These are phyloP conservation scores for Spongia lamella DNA, from an alignment of 37 sponge, comb jelly and placozoan species.

Conservation along the genomic window DNA sequence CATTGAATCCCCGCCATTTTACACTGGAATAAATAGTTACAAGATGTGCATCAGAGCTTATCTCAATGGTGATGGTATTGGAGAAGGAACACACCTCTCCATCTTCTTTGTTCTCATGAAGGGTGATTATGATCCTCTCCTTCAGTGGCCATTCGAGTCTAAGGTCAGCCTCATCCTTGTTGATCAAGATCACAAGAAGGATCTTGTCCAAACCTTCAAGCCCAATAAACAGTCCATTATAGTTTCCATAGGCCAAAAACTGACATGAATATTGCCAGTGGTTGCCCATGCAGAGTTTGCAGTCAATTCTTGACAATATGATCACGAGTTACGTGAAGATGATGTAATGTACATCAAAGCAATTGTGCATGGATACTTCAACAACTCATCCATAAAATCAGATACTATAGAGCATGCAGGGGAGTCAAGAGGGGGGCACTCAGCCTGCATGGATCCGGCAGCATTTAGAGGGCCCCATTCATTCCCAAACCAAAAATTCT, in stretches of 20 bases:
- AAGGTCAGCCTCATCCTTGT: too few relatives aligned
- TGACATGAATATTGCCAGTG: too few relatives aligned
- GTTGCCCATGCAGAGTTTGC: conserved; percentile 67
- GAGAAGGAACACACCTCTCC: conserved; percentile 65
- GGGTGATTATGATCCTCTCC: too few relatives aligned
- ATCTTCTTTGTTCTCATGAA: conserved; percentile 86
- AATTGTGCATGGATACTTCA: too few relatives aligned
- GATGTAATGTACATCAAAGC: conserved; percentile 69
- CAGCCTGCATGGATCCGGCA: too few relatives aligned
- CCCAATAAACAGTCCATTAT: conserved; percentile 33
- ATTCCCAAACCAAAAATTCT: too few relatives aligned
- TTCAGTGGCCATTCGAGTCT: too few relatives aligned
- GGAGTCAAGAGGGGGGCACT: too few relatives aligned
- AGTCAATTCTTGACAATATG: conserved; percentile 37
- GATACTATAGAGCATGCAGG: too few relatives aligned
- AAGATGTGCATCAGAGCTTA: too few relatives aligned
- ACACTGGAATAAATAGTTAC: conserved; percentile 75
- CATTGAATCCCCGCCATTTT: conserved; percentile 81
- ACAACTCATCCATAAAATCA: too few relatives aligned
- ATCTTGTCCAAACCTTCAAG: conserved; percentile 12
- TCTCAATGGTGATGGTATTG: conserved; percentile 86
- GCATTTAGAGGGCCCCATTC: too few relatives aligned
- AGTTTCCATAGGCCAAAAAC: conserved; percentile 49
- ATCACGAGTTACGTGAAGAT: conserved; percentile 46
- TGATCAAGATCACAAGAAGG: conserved; percentile 12